Conservation (phyloP, 2,888 invertebrate genomes). For the Ditula angustiorana region DNA sequence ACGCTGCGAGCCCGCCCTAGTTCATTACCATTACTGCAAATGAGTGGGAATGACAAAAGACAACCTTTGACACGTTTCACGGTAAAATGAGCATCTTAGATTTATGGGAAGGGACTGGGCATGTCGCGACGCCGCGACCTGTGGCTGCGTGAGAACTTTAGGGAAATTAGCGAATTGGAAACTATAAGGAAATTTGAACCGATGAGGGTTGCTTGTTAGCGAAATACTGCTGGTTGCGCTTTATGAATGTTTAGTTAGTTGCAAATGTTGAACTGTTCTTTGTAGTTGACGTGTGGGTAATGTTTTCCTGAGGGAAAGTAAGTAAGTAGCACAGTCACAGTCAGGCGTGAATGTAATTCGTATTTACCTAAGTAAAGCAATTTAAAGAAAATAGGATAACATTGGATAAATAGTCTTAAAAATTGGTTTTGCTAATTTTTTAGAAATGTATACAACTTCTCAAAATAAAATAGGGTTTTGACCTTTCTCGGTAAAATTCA, state of each 20-base stretch:
- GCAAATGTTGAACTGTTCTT: too few relatives aligned
- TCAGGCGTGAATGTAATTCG: too few relatives aligned
- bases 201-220: neutral
- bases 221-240: neutral
- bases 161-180: constrained; percentile 38
- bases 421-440: too few relatives aligned
- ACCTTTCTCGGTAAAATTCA: too few relatives aligned
- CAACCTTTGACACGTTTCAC: constrained; percentile 59
- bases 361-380: too few relatives aligned
- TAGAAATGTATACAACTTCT: too few relatives aligned
- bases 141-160: constrained; percentile 26
- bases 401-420: too few relatives aligned
- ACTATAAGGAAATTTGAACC: constrained; percentile 5
- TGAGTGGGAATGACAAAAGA: constrained; percentile 58
- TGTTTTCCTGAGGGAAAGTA: too few relatives aligned
- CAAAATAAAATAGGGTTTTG: too few relatives aligned
- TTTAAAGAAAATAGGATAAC: too few relatives aligned
- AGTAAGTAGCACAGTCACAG: too few relatives aligned
- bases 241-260: neutral
- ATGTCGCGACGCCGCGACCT: constrained; percentile 41
- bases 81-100: constrained; percentile 40
- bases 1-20: constrained; percentile 44
- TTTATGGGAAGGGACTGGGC: constrained; percentile 38
- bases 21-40: constrained; percentile 60
- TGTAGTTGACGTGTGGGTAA: too few relatives aligned